These are phyloP conservation scores for Pristionchus mayeri DNA, from an alignment of 2,888 invertebrate genomes.

Conservation along the genomic window DNA sequence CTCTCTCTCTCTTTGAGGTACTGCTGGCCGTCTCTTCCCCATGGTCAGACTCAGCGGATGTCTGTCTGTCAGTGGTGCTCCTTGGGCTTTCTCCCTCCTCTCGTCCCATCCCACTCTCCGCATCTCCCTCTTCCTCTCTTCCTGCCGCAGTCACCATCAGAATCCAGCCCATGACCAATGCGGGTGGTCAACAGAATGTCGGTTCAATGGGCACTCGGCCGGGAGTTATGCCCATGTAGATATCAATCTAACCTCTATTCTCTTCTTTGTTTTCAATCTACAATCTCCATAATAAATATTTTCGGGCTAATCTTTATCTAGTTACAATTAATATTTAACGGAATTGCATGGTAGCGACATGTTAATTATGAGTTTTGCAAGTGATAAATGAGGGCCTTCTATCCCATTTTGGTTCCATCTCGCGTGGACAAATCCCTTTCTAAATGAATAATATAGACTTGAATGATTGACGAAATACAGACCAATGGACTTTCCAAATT, in stretches of 20 bases:
- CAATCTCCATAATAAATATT: no score
- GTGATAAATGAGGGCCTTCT: neutral
- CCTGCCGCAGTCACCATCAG: neutral
- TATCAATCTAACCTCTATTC: no score
- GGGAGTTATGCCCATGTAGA: slow-evolving; percentile 17
- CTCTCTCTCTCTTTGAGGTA: neutral
- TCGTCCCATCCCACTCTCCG: slow-evolving; percentile 9
- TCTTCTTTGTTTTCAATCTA: no score
- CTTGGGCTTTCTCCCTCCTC: neutral
- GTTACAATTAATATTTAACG: no score
- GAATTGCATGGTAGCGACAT: no score
- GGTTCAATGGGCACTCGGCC: neutral
- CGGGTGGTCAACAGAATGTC: neutral
- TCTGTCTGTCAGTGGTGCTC: neutral
- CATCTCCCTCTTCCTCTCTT: slow-evolving; percentile 12
- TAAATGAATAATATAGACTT: neutral
- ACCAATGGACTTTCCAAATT: neutral
- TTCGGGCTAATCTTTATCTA: no score
- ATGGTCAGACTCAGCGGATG: neutral
- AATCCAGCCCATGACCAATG: neutral
- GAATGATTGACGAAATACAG: neutral
- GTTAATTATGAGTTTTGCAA: no score
- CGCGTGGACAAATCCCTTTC: neutral
- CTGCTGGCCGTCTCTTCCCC: neutral
- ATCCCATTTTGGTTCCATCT: neutral